Evolutionary conservation across 1,140 invertebrate species (phyloP), one percentile per base, ranked within the genome.

Genomic region (Cephus cinctus): DNA sequence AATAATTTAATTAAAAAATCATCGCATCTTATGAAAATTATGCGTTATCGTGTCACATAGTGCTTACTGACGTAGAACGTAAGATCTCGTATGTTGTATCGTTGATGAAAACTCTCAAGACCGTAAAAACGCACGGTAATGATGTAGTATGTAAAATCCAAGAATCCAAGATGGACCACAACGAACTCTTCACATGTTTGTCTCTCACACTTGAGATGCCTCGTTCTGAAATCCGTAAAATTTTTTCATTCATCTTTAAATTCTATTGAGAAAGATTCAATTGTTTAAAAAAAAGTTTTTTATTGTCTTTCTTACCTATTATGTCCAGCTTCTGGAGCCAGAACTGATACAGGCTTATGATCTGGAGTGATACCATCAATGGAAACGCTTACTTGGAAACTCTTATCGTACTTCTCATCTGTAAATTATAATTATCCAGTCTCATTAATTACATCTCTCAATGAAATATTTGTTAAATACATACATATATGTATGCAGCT

Each of bases 401-500:
- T 86, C 69, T 93, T 90, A 63, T 94, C 90, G 61, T 93, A 92
- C 52, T 83, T 86, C 69, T 93, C 90, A 66, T 92, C 88, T 89
- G 67, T 44, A 84, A 67, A 61, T 57, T 23, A 27, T n/a, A 14
- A 40, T 40, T 41, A 30, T 43, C 44, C 14, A 18, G 46, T 53
- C 19, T 9, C 21, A 40, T 47, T 40, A 36, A 47, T n/a, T n/a
- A 14, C 35, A 35, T 36, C 22, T 34, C 0, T 21, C 9, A 35
- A 41, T 35, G 20, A 25, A 12, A 31, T 38, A 16, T 42, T 31
- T 11, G n/a, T n/a, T n/a, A n/a, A n/a, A n/a, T n/a, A n/a, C n/a
- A n/a, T n/a, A n/a, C n/a, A n/a, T n/a, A n/a, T n/a, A n/a, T n/a
- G n/a, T n/a, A n/a, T n/a, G n/a, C n/a, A n/a, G n/a, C n/a, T n/a